Evolutionary conservation across 1,140 invertebrate species (phyloP), one percentile per base, ranked within the genome.

Genomic region (Stegodyphus dumicola): DNA sequence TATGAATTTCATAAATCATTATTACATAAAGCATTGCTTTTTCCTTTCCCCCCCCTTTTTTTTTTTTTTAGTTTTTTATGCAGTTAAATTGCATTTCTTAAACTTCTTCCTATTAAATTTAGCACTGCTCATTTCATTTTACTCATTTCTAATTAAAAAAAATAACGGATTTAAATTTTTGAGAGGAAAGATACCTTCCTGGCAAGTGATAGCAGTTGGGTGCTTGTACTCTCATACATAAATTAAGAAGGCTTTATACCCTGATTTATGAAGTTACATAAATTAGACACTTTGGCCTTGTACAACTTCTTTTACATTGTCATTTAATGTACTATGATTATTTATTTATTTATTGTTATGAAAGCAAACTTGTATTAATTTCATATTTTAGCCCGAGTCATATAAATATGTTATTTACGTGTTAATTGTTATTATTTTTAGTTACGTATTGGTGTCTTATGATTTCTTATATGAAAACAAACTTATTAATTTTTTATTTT

Each of bases 181-280:
- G 78, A 80, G 78, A 60, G 17, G 33, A 71, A 80, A 80, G 78
- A 80, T 80, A 53, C 78, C 33, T 71, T 5, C 33, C 52, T 80
- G 52, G 56, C 5, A 79, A 71, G 6, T 56, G 6, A 56, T 74
- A 48, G 60, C 52, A 80, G 53, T 33, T 71, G 60, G 17, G 78
- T 80, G 67, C 71, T 64, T 53, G 52, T 67, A n/a, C 7, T 33
- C 33, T 33, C n/a, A 54, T 60, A 75, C 60, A 75, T 53, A 74
- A 13, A 75, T 60, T 15, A 65, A 66, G 18, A 10, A 53, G 70
- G 49, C 0, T 74, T 73, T 74, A 53, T 74, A 83, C 71, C 18
- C 71, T 66, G n/a, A 53, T 74, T 83, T 67, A 75, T 75, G 11
- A 5, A 83, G 60, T 66, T 56, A 60, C 13, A 53, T 75, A 73